These are phyloP conservation scores for Pyrrhia umbra DNA, from an alignment of 2,888 invertebrate genomes.

Conservation along the genomic window DNA sequence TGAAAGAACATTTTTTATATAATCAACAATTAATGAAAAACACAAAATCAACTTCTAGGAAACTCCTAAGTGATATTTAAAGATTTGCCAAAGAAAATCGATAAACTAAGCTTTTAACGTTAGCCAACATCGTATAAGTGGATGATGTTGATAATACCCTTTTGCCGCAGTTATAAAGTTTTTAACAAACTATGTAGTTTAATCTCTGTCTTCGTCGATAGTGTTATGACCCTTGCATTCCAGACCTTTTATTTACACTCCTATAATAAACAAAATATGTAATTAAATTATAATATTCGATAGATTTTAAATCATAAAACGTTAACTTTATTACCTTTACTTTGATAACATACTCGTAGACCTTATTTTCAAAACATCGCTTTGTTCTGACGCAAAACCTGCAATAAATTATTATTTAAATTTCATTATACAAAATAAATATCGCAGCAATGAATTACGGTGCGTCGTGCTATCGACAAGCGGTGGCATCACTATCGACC, in stretches of 20 bases:
- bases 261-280: conserved; percentile 4
- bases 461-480: conserved; percentile 64
- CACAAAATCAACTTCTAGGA: not conserved
- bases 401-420: conserved; percentile 59
- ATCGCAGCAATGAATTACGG: conserved; percentile 50
- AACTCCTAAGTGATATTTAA: not conserved
- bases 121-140: too few species aligned
- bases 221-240: not conserved
- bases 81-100: not conserved
- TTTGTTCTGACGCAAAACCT: conserved; percentile 48
- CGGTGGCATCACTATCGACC: conserved; percentile 77
- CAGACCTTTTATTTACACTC: not conserved
- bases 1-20: not conserved
- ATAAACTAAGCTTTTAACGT: too few species aligned
- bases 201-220: too few species aligned
- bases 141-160: too few species aligned
- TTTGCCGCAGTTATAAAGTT: too few species aligned
- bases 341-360: conserved; percentile 47
- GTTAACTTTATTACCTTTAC: conserved; percentile 19
- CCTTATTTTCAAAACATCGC: conserved; percentile 45
- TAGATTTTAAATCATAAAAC: conserved; percentile 24
- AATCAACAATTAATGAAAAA: not conserved
- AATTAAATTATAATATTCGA: conserved; percentile 11
- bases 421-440: conserved; percentile 53
- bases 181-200: too few species aligned